Evolutionary conservation across 2,113 vertebrate genomes (phyloP), one percentile per base, ranked within the genome.

Genomic region (Tragelaphus strepsiceros): DNA sequence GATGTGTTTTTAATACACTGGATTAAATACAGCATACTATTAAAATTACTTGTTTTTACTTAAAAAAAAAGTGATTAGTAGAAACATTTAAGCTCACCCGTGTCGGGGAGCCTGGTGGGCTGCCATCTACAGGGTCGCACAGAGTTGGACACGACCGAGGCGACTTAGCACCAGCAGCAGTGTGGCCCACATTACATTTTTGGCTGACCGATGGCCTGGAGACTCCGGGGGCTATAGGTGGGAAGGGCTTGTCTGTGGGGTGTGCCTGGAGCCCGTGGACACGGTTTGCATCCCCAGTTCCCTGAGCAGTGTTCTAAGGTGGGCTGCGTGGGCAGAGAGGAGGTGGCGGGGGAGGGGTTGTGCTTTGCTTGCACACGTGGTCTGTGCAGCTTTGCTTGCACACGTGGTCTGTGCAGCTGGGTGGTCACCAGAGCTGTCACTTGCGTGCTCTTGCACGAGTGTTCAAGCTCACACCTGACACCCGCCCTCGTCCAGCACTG

Each of bases 301-400:
- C 51, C 17, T 15, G 28, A 49, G 49, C 26, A 2, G 26, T 21
- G 16, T 21, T 2, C 17, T 32, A 0, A 19, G 26, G 26, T 30
- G 17, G 0, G 49, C 17, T 0, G 0, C 0, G 49, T 0, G 0
- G 78, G 32, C 17, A 32, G 30, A 30, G 77, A 3, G 78, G 16
- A 21, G 6, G 49, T 4, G 26, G 46, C 0, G 26, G 26, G 39
- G 28, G 26, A 17, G 77, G 39, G 26, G 77, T 15, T 10, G 77
- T 0, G 4, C 46, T 51, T 51, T 43, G 39, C 43, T 46, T 78
- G 28, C 46, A 51, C 46, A 0, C 1, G 28, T 49, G 8, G 77
- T 19, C 35, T 39, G 2, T 74, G 67, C 19, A 22, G 35, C 67
- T 74, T 49, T 43, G 39, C 39, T 46, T 78, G 28, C 46, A 51